Percentiles rank a stretch among this genome's conserved stretches.
phyloP scores from a whole-genome alignment of 2,113 vertebrate genomes.

The Misgurnus mizolepis region DNA sequence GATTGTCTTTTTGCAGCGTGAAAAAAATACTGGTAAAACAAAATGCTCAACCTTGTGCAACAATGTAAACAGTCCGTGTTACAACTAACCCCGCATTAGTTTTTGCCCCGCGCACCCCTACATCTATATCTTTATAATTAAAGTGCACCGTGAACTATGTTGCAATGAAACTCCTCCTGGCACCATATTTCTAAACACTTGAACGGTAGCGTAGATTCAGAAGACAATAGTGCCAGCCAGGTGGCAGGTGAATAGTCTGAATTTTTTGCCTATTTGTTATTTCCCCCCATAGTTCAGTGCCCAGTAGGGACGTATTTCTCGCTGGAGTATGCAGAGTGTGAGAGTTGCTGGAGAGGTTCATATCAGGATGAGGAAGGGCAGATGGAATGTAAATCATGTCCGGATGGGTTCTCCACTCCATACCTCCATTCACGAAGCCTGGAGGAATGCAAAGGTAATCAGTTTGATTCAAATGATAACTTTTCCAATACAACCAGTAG shows the following conservation, averaged over 20 bases:
- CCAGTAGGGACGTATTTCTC: constrained; percentile 94
- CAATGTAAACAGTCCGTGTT: too few species aligned
- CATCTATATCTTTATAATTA: too few species aligned
- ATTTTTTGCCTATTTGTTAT: not conserved
- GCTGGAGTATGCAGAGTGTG: constrained; percentile 84
- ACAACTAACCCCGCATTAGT: too few species aligned
- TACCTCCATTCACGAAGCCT: constrained; percentile 90
- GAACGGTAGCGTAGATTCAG: not conserved
- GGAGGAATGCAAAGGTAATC: constrained; percentile 89
- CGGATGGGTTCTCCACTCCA: constrained; percentile 84
- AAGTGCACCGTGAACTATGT: too few species aligned
- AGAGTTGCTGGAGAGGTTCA: constrained; percentile 91
- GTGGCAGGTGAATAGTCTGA: not conserved
- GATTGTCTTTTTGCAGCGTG: too few species aligned
- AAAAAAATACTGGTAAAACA: too few species aligned
- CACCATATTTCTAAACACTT: too few species aligned
- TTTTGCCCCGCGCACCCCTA: too few species aligned
- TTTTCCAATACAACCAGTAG: too few species aligned
- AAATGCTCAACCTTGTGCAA: too few species aligned
- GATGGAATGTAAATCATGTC: constrained; percentile 89
- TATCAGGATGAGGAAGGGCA: constrained; percentile 95
- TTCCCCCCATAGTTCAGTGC: constrained; percentile 83
- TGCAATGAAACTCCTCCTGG: too few species aligned
- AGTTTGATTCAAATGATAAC: not conserved
- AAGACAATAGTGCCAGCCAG: not conserved